Base-by-base conservation (phyloP, 2,888 invertebrate genomes). In the Nemurella pictetii region DNA sequence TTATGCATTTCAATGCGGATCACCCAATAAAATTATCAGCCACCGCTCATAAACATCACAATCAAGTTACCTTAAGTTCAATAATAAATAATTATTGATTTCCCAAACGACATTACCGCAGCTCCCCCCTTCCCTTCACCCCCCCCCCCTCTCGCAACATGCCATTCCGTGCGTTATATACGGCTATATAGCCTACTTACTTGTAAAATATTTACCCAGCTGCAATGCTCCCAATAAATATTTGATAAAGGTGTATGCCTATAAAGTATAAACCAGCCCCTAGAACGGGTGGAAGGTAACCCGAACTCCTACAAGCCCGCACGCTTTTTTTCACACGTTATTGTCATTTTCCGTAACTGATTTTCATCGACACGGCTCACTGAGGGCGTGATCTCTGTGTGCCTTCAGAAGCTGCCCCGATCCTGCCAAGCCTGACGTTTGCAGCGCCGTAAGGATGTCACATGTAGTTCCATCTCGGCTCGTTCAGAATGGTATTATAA, bases 31-130 rank as follows among this genome's bases (percentile, higher is more conserved):
- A 55, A 55, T 55, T 20, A 55, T 55, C 55, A 55, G 55, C 55
- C 55, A 12, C 55, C 55, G 55, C 55, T 55, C 55, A 55, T 55
- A 55, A 55, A 55, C 55, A 55, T 55, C 55, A 55, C 55, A 55
- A 55, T 55, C 55, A 55, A 55, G 55, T 55, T 55, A 55, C 55
- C 55, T 55, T 55, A 55, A 55, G 55, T 75, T 75, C 75, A 75
- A 75, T 75, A 75, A 27, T 75, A 26, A 75, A 28, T 75, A 75
- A 80, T 80, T 5, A 80, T 80, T 80, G 75, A 80, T 80, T 80
- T 80, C 80, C 32, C 80, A 28, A 30, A 80, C 30, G 80, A 29
- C 80, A 32, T 80, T n/a, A 29, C 28, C 80, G 20, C 55, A 55
- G 20, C 5, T 1, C 55, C 55, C 55, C 55, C 55, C 55, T 20